phyloP scores from a whole-genome alignment of 1,140 invertebrate species.

The Drosophila nigrodunni region DNA sequence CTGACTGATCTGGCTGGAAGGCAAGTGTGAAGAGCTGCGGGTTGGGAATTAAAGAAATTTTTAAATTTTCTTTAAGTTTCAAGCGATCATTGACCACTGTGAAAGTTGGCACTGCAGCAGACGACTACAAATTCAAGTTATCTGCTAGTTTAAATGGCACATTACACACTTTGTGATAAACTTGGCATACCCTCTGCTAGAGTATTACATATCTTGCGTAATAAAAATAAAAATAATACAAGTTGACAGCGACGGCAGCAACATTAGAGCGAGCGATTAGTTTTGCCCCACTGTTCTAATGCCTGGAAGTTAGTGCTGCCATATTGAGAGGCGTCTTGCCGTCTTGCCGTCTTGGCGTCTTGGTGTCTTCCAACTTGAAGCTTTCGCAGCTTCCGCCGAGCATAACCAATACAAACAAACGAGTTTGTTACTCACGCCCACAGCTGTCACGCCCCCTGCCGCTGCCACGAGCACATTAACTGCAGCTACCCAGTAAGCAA shows the following conservation, averaged over 20 bases:
- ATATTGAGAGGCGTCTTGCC: slow-evolving; percentile 7
- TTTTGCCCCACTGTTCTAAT: slow-evolving; percentile 18
- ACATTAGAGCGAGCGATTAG: slow-evolving; percentile 40
- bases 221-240: slow-evolving; percentile 24
- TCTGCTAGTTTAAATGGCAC: neutral
- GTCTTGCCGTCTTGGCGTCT: too few relatives aligned
- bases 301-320: slow-evolving; percentile 23
- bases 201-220: neutral
- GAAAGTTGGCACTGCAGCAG: too few relatives aligned
- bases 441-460: slow-evolving; percentile 5
- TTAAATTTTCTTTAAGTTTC: too few relatives aligned
- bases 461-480: slow-evolving; percentile 23
- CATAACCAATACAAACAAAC: slow-evolving; percentile 16
- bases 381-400: neutral
- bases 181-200: neutral
- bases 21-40: too few relatives aligned
- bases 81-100: too few relatives aligned
- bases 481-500: slow-evolving; percentile 14
- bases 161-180: neutral
- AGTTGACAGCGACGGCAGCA: slow-evolving; percentile 43
- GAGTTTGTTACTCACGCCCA: slow-evolving; percentile 27
- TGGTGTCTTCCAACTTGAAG: neutral
- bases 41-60: too few relatives aligned
- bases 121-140: neutral
- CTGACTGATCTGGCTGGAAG: too few relatives aligned